These are phyloP conservation scores for Spongilla lacustris DNA, from an alignment of 37 sponge, comb jelly and placozoan genomes.

Conservation along the genomic window DNA sequence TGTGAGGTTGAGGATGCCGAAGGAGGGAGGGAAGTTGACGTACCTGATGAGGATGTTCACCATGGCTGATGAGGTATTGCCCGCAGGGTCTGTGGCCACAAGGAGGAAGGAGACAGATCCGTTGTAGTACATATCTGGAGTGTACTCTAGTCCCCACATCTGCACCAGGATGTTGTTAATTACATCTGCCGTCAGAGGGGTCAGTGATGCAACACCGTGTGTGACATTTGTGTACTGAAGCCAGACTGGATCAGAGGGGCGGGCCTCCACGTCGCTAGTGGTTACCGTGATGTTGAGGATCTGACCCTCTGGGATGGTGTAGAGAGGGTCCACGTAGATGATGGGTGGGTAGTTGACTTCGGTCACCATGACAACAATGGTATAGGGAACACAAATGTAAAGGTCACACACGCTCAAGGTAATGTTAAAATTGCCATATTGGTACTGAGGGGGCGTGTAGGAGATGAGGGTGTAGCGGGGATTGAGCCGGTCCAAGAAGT, in stretches of 20 bases:
- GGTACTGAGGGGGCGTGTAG: constrained; percentile 45
- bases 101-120: constrained; percentile 59
- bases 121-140: constrained; percentile 76
- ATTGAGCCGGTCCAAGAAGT: neutral
- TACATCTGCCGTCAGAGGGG: neutral
- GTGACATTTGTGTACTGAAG: constrained; percentile 58
- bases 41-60: constrained; percentile 55
- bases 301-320: neutral
- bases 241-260: neutral
- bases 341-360: constrained; percentile 79
- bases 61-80: constrained; percentile 29
- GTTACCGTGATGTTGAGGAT: neutral
- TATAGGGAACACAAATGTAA: constrained; percentile 35
- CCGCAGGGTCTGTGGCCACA: constrained; percentile 63
- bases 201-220: neutral
- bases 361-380: constrained; percentile 45
- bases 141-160: constrained; percentile 49
- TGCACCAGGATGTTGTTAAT: constrained; percentile 44
- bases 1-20: constrained; percentile 58
- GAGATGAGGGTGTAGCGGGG: neutral
- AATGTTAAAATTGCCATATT: constrained; percentile 32
- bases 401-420: constrained; percentile 75
- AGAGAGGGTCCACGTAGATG: constrained; percentile 31
- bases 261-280: neutral
- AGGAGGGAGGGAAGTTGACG: constrained; percentile 80